Base-by-base conservation (phyloP, 37 sponge, comb jelly and placozoan genomes). In the Haliclona indistincta region DNA sequence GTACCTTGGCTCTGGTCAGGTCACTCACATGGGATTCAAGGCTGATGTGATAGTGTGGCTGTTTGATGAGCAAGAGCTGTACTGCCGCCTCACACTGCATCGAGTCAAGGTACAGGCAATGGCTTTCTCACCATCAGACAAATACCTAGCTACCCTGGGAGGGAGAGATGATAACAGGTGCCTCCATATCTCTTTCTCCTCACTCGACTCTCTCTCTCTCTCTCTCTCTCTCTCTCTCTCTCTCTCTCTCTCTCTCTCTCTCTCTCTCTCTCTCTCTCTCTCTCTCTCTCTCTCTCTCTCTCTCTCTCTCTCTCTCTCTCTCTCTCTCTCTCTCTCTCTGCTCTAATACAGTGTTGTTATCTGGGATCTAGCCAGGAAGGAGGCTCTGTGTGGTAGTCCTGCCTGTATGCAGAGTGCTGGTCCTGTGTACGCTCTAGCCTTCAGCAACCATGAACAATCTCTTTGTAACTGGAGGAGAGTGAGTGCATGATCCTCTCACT, bases 21-120 rank as follows among this genome's bases (percentile, higher is more conserved):
- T 89, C 8, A 95, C 99, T 0, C 88, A 92, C 91, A 98, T 98
- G 99, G 99, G 99, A 15, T 98, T 98, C 86, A 95, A 92, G 73
- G 99, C 99, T 65, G 99, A 98, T 54, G 93, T 95, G 11, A 98
- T 98, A 75, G 80, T 98, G 65, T 98, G 99, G 99, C 76, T 74
- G 36, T 98, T 91, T 74, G 68, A 60, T 26, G 85, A 84, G 36
- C 51, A 73, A 51, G 42, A 23, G 17, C 71, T 89, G 2, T 87
- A 89, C 60, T 88, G 86, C 38, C 78, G 90, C 10, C 86, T 98
- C 63, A 84, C 89, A 6, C 78, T 95, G 65, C 99, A 98, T 64
- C 89, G 89, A 71, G 99, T 98, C 32, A 92, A 86, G 47, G 93
- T 98, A 2, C 87, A 98, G 76, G 96, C 96, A 29, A 56, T 98